Percentiles rank a stretch among this genome's conserved stretches.
Evolutionary conservation across 2,113 vertebrate species (phyloP).

Genomic region (Vireo altiloquus): DNA sequence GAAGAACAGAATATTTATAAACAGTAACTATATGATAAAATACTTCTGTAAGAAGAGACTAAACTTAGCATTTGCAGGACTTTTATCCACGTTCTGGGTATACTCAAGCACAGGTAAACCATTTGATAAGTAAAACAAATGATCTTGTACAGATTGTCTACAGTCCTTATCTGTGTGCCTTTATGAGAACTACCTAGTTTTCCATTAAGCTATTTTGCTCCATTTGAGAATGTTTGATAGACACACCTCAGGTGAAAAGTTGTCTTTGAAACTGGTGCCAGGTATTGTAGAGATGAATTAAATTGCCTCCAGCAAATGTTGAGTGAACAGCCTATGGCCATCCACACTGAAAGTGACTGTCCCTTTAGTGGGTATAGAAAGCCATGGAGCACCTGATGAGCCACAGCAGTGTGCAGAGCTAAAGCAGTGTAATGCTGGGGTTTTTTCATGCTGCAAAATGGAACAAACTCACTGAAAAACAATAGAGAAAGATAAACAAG

Average conservation of each 20-base stretch:
- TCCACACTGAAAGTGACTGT: neutral
- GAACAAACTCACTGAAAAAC: neutral
- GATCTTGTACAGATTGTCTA: neutral
- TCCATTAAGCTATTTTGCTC: neutral
- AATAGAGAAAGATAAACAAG: neutral
- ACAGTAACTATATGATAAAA: neutral
- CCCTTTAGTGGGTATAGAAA: neutral
- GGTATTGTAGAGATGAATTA: neutral
- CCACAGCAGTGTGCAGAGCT: neutral
- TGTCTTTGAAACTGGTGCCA: neutral
- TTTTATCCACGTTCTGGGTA: neutral
- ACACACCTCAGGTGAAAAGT: neutral
- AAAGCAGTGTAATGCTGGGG: neutral
- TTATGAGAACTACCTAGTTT: neutral
- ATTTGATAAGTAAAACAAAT: neutral
- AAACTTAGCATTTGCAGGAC: neutral
- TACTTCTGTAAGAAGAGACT: neutral
- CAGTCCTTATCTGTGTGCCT: fast-evolving
- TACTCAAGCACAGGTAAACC: neutral
- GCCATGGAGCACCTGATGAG: neutral
- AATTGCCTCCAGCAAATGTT: neutral
- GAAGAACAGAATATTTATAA: neutral
- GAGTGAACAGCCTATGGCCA: neutral
- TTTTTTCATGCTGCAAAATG: neutral
- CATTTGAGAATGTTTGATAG: neutral